Evolutionary conservation across 1,140 invertebrate species (phyloP), one percentile per base, ranked within the genome.

Genomic region (Drosophila persimilis): DNA sequence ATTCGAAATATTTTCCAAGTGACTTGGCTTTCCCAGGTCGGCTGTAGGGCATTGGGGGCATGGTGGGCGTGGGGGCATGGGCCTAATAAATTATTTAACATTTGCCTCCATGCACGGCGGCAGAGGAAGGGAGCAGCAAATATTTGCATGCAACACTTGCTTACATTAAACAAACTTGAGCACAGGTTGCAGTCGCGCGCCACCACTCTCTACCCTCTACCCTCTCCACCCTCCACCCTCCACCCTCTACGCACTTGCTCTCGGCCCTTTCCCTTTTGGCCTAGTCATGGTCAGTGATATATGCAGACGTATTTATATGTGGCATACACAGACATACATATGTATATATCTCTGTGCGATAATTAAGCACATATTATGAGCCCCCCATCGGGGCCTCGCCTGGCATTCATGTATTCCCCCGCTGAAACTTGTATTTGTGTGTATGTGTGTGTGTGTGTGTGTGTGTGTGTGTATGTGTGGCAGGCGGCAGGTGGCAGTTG

Each of bases 121-220:
- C 2, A 29, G 6, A n/a, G 22, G 13, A 13, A 26, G 0, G 22
- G 48, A 20, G n/a, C 11, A 0, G 63, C 52, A 69, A 69, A 69
- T 69, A 69, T 69, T 69, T 69, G 65, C 65, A 69, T 69, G 63
- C 65, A 69, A 69, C 65, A 69, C 65, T 69, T 69, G 65, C 65
- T 69, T 69, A 69, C 65, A 69, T 69, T 69, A 69, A 69, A 69
- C 65, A 69, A 67, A 56, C 63, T 69, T 31, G 20, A 44, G 29
- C 17, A 31, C 43, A 43, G 51, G 66, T 43, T 48, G 64, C 64
- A 35, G 26, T 26, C 15, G 67, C 65, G 63, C 45, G 45, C 9
- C 9, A 39, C 11, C 31, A 35, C 31, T 9, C 9, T 2, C 35
- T 11, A 3, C 9, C 1, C 3, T 11, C 35, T 13, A 3, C 9